Conservation (phyloP, 2,797 vertebrate species). For the Threskiornis aethiopicus region DNA sequence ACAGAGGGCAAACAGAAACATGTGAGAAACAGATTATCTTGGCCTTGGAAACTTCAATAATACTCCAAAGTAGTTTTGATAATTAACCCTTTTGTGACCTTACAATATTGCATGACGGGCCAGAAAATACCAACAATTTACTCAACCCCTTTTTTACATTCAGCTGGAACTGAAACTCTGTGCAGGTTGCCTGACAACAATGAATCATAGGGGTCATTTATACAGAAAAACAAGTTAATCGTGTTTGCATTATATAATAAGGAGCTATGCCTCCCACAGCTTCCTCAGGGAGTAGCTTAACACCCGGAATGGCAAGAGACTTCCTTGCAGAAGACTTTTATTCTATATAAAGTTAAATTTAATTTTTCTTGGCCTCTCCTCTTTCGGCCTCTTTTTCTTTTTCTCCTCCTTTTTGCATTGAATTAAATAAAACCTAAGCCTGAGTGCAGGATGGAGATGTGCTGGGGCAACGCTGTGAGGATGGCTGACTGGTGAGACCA, state of each 20-base stretch:
- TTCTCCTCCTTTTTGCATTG: neutral
- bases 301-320: neutral
- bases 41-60: neutral
- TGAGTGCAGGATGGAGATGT: neutral
- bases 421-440: neutral
- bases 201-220: neutral
- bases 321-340: neutral
- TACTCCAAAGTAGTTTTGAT: neutral
- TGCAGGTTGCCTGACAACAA: neutral
- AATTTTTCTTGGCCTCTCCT: neutral
- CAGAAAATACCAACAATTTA: neutral
- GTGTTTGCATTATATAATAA: neutral
- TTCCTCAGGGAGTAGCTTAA: neutral
- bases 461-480: too few relatives aligned
- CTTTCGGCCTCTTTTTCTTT: neutral
- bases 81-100: neutral
- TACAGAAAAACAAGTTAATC: slow-evolving; percentile 21
- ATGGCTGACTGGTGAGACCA: neutral
- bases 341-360: neutral
- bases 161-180: neutral
- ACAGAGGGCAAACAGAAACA: neutral
- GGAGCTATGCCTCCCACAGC: neutral
- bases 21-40: neutral
- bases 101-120: neutral
- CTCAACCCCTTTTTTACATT: neutral